Evolutionary conservation across 2,797 vertebrate species (phyloP).

Genomic region (Gallinago nigripennis): DNA sequence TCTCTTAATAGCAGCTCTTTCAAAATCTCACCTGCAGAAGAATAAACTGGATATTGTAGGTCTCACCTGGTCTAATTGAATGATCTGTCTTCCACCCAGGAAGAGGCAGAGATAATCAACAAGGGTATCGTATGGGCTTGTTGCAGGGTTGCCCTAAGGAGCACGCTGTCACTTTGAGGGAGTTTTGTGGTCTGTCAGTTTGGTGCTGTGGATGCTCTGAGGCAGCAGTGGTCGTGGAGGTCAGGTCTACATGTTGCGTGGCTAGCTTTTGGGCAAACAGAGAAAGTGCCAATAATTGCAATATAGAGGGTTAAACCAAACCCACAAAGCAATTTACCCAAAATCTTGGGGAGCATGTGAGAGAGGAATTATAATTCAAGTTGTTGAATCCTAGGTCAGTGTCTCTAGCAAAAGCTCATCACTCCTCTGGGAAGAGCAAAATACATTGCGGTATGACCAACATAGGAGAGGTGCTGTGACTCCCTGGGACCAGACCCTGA

Average conservation of each 20-base stretch:
- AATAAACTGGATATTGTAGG: not conserved
- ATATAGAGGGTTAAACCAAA: not conserved
- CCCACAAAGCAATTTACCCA: not conserved
- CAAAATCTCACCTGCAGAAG: not conserved
- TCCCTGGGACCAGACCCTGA: fast-evolving
- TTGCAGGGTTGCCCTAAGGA: not conserved
- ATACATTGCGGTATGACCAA: not conserved
- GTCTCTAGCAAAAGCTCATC: not conserved
- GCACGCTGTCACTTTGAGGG: not conserved
- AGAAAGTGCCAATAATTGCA: not conserved
- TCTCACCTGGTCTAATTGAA: not conserved
- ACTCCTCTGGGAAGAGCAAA: not conserved
- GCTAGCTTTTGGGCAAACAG: not conserved
- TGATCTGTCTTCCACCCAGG: not conserved
- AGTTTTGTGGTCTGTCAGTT: not conserved
- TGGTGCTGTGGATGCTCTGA: not conserved
- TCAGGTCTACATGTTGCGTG: not conserved
- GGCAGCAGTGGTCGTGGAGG: not conserved
- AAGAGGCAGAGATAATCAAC: not conserved
- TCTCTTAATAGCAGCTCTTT: not conserved
- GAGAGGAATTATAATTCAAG: not conserved
- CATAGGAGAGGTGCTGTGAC: not conserved
- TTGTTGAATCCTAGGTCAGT: not conserved
- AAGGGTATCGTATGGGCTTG: not conserved
- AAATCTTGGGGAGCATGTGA: not conserved